Base-by-base conservation (phyloP, 2,888 invertebrate genomes). In the Agrotis clavis region DNA sequence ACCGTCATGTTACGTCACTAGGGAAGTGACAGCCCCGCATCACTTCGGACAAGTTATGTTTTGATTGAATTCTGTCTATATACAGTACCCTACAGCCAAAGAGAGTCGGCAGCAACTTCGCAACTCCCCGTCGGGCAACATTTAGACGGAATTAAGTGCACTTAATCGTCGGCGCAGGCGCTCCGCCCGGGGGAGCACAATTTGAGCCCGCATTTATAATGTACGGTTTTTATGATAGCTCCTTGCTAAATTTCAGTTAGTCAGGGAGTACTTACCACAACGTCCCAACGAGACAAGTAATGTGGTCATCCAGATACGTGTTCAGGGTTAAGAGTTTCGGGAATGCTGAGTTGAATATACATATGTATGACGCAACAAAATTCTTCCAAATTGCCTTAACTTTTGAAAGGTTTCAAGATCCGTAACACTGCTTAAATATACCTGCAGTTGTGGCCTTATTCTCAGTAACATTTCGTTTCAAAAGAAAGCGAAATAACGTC, bases 101-200 rank as follows among this genome's bases (percentile, higher is more conserved):
- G 76, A 73, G 80, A 83, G 78, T 86, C 83, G 80, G 88, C 83
- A 90, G 88, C 84, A 81, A 90, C 83, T 89, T 88, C 72, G 84
- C 84, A 87, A 88, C 87, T 90, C 86, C 90, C 92, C 91, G 87
- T 87, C 88, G 93, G 92, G 93, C 93, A 93, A 92, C 92, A 92
- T 94, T 95, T 95, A 92, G 92, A 91, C 89, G 88, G 90, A 93
- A 95, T 95, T 95, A 95, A 95, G 94, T 94, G 92, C 91, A 93
- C 92, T 94, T 95, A 95, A 95, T 94, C 90, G 92, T 79, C 91
- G 88, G 92, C 92, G 92, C 94, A 91, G 90, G 92, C 93, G 91
- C 89, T 92, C 86, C 84, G 90, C 92, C 94, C 87, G 86, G 89
- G 90, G 92, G 91, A 90, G 86, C 90, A 86, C 89, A 90, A 90